Evolutionary conservation across 2,797 vertebrate species (phyloP), one percentile per base, ranked within the genome.

Genomic region (Morus bassanus): DNA sequence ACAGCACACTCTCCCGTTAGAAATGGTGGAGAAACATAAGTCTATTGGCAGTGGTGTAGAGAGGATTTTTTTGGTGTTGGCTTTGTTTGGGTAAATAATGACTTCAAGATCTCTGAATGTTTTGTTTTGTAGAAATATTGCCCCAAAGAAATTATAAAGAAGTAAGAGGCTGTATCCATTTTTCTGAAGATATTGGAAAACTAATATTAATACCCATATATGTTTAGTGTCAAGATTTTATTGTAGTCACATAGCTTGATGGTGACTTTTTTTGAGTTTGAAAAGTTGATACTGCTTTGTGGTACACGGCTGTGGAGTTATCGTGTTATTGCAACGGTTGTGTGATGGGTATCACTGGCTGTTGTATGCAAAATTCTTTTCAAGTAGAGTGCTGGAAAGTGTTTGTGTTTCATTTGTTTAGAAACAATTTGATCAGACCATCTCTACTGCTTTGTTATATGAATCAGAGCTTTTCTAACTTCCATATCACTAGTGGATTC

Each of bases 171-270:
- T 64, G 12, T 81, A 70, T 60, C 35, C 8, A 63, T 72, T 95
- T 74, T 96, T 94, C 56, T 87, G 43, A 93, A 68, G 51, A 11
- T 84, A 95, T 35, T 45, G 59, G 41, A 97, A 95, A 80, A 89
- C 63, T 88, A 83, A 43, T 94, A 93, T 81, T 96, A 93, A 83
- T 91, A 80, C 75, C 41, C 39, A 76, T 68, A 19, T 59, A 75
- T 69, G 16, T n/a, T 96, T 93, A 37, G 5, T 64, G 85, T 89
- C 77, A 88, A 92, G 73, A 91, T 96, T 81, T 96, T 69, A 79
- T n/a, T 73, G 9, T 74, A 95, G 46, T 88, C 93, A 69, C 8
- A 68, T 39, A 64, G 28, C 27, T 85, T 45, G 41, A 53, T 77
- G 69, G 65, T 88, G 45, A 59, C 56, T n/a, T 92, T 82, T 22